Conservation (phyloP, 2,888 invertebrate species). For the Apotomis turbidana region DNA sequence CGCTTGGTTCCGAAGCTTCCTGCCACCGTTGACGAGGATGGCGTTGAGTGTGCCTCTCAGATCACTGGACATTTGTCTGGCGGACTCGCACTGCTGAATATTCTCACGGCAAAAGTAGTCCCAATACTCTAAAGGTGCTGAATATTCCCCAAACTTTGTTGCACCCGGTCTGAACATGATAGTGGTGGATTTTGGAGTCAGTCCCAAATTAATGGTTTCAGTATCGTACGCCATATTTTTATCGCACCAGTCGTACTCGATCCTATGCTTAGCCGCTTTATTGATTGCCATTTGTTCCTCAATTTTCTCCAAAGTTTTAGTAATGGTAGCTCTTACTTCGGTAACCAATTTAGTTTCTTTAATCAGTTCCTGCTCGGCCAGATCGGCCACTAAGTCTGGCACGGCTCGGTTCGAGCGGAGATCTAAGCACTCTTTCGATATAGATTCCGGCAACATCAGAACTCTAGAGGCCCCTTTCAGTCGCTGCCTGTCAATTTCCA, state of each 20-base stretch:
- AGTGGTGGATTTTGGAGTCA: slow-evolving; percentile 87
- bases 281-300: slow-evolving; percentile 89
- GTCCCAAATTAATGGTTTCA: slow-evolving; percentile 87
- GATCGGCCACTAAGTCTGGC: slow-evolving; percentile 89
- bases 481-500: slow-evolving; percentile 87
- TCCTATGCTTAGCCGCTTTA: slow-evolving; percentile 90
- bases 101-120: slow-evolving; percentile 92
- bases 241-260: slow-evolving; percentile 97
- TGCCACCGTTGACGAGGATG: slow-evolving; percentile 89
- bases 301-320: slow-evolving; percentile 86
- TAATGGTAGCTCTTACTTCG: slow-evolving; percentile 86
- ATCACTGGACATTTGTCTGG: slow-evolving; percentile 89
- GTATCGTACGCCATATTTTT: slow-evolving; percentile 92
- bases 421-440: slow-evolving; percentile 90
- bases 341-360: slow-evolving; percentile 89
- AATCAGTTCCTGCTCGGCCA: slow-evolving; percentile 90
- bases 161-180: slow-evolving; percentile 92
- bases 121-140: slow-evolving; percentile 89
- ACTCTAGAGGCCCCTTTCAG: slow-evolving; percentile 87
- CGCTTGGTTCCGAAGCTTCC: slow-evolving; percentile 92
- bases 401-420: slow-evolving; percentile 87
- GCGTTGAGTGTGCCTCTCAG: slow-evolving; percentile 89
- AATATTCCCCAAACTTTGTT: slow-evolving; percentile 90
- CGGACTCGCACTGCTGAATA: slow-evolving; percentile 89
- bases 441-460: slow-evolving; percentile 88